These are phyloP conservation scores for Sparus aurata DNA, from an alignment of 2,797 vertebrate species.

Conservation along the genomic window DNA sequence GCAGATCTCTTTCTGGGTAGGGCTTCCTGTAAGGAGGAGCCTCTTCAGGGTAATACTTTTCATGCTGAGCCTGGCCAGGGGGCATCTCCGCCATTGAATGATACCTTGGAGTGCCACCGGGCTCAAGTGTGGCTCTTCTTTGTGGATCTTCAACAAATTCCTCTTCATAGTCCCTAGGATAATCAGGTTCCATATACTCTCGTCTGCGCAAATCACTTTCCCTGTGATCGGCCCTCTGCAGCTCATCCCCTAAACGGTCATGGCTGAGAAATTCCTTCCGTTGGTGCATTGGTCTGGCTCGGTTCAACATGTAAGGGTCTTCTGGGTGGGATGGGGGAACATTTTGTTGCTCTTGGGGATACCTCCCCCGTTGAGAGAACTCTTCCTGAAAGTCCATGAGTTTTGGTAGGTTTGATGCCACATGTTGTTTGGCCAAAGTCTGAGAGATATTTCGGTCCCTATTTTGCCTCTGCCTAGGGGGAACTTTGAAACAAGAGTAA, in stretches of 20 bases:
- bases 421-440: not conserved
- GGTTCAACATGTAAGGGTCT: slow-evolving; percentile 20
- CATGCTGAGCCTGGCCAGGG: slow-evolving; percentile 7
- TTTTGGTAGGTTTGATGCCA: slow-evolving; percentile 3
- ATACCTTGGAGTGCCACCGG: slow-evolving; percentile 9
- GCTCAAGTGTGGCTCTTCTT: slow-evolving; percentile 9
- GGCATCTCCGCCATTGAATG: slow-evolving; percentile 35
- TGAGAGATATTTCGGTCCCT: not conserved
- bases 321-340: slow-evolving; percentile 9
- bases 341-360: not conserved
- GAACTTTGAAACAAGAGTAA: slow-evolving; percentile 47
- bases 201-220: slow-evolving; percentile 33
- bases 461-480: slow-evolving; percentile 33
- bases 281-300: slow-evolving; percentile 22
- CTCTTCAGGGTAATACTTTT: slow-evolving; percentile 39
- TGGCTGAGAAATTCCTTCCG: not conserved
- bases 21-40: slow-evolving; percentile 42
- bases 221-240: slow-evolving; percentile 6
- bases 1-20: slow-evolving; percentile 52
- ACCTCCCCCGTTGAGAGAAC: not conserved
- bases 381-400: slow-evolving; percentile 21
- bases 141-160: slow-evolving; percentile 45
- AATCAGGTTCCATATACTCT: slow-evolving; percentile 30
- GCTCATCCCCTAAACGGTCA: slow-evolving; percentile 22
- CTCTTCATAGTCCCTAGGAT: slow-evolving; percentile 22